Conservation (phyloP, 2,888 invertebrate genomes). For the Muscina levida region DNA sequence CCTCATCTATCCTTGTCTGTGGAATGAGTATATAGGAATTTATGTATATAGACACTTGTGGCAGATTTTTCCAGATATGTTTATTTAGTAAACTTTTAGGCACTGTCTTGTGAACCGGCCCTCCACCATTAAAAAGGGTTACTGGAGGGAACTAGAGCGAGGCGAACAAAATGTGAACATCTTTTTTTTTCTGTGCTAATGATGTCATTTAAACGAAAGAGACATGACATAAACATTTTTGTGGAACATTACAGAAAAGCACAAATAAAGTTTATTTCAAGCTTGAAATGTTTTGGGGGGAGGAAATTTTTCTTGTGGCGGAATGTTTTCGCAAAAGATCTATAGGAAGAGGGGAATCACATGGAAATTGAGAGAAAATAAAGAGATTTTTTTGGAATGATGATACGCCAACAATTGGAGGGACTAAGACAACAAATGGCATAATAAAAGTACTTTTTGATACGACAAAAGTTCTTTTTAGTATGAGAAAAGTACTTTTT, state of each 20-base stretch:
- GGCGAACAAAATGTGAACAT: not conserved
- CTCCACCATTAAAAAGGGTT: conserved; percentile 32
- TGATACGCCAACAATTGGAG: no score
- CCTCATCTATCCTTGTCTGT: not conserved
- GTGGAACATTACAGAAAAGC: no score
- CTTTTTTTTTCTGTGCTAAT: conserved; percentile 17
- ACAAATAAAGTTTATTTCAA: conserved; percentile 6
- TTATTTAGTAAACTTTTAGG: conserved; percentile 40
- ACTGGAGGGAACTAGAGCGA: not conserved
- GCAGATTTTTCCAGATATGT: conserved; percentile 24
- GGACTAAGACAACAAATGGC: no score
- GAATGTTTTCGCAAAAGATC: not conserved
- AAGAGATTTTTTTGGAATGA: no score
- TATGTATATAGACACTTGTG: conserved; percentile 12
- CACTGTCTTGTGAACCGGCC: not conserved
- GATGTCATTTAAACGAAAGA: conserved; percentile 28
- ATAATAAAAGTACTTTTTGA: no score
- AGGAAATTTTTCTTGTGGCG: not conserved
- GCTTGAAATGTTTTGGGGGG: conserved; percentile 6
- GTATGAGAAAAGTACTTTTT: no score
- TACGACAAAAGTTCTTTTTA: no score
- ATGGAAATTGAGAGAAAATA: no score
- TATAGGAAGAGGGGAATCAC: no score
- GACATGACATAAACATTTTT: conserved; percentile 5
- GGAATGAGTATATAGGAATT: not conserved